Evolutionary conservation across 2,888 invertebrate genomes (phyloP), one percentile per base, ranked within the genome.

Genomic region (Dolomedes plantarius): DNA sequence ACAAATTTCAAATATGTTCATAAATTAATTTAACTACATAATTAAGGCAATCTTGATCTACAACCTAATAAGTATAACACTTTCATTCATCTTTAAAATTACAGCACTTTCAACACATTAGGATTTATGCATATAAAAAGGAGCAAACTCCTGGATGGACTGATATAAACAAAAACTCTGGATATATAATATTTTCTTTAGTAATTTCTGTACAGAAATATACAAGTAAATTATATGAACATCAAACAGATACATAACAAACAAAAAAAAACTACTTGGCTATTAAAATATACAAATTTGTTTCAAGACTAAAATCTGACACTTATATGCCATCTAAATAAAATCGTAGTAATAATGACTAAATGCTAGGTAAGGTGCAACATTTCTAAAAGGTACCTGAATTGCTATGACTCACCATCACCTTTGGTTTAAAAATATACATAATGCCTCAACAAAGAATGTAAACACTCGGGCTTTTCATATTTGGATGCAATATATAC

Each of bases 171-270:
- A 83, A 80, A 81, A 87, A 81, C 77, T 87, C 81, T 87, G 82
- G 75, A 86, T 86, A 87, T 87, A 87, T 87, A 87, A 82, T 81
- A 79, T 86, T 86, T 86, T 80, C 86, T 86, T 87, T 82, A 82
- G 87, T 82, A 72, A 65, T 78, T 82, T 87, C 82, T 87, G 87
- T 87, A 87, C 87, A 87, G 65, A 87, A 87, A 87, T 87, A 82
- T 87, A 87, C 87, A 87, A 82, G 72, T 74, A 86, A 67, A 76
- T 77, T 64, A 87, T 78, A 80, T 80, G 76, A 75, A 86, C 79
- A 86, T 78, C 64, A 69, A 76, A 85, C 65, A 67, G 69, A 76
- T 71, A 81, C 80, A 83, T 68, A 73, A 77, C 74, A 81, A 73
- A 39, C 29, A 81, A 65, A 73, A 62, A 68, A 77, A 28, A 56